A percentile compares a stretch with the other conserved stretches of the same genome.
phyloP scores from a whole-genome alignment of 2,888 invertebrate species.

The Hypolimnas misippus region DNA sequence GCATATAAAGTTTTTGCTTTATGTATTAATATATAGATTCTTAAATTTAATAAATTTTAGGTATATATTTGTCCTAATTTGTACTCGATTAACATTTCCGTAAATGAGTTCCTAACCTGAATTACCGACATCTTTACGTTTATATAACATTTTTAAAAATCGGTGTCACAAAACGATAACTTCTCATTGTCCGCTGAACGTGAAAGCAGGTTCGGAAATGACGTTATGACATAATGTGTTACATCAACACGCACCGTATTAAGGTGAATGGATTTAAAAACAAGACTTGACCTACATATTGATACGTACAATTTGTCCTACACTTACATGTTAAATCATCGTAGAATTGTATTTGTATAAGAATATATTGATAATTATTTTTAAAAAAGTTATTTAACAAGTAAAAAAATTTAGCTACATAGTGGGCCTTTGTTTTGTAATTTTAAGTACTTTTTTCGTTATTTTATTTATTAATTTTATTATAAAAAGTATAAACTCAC shows the following conservation, averaged over 20 bases:
- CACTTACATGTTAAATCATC: not conserved
- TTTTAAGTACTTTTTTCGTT: too few relatives aligned
- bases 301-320: not conserved
- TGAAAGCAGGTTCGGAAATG: constrained; percentile 49
- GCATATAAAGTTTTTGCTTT: too few relatives aligned
- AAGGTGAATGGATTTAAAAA: constrained; percentile 29
- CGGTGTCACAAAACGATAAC: constrained; percentile 20
- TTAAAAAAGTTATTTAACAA: not conserved
- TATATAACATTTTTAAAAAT: not conserved
- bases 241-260: constrained; percentile 22
- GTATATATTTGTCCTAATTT: too few relatives aligned
- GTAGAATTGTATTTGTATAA: not conserved
- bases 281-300: not conserved
- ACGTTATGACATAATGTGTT: constrained; percentile 46
- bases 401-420: not conserved
- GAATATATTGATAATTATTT: not conserved
- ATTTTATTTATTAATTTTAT: too few relatives aligned
- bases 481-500: too few relatives aligned
- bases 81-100: too few relatives aligned
- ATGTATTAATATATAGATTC: too few relatives aligned
- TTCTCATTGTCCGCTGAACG: constrained; percentile 38
- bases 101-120: too few relatives aligned
- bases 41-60: too few relatives aligned
- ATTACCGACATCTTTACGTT: too few relatives aligned
- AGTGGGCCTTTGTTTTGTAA: too few relatives aligned